Base-by-base conservation (phyloP, 2,888 invertebrate species). In the Dasypolia templi region DNA sequence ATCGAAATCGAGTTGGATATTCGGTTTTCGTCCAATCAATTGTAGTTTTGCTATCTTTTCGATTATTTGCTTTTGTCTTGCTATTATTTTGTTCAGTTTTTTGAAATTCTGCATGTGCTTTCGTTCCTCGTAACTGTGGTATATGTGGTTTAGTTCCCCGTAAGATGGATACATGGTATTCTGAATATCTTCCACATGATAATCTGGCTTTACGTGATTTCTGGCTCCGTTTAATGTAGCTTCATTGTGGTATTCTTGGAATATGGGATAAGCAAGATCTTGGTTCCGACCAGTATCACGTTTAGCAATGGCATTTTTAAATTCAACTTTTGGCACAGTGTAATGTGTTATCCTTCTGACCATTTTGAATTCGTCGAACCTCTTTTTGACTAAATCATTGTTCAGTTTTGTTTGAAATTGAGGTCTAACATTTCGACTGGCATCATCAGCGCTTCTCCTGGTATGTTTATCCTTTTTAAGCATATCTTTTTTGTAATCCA, bases 341-440 rank as follows among this genome's bases (percentile, higher is more conserved):
- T 86, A 82, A 35, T 88, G 81, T 0, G 89, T 89, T 62, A 87
- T 83, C 35, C 80, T 82, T 72, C 87, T 82, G 0, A 71, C 49
- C 87, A 92, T 84, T n/a, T 71, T 77, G 56, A 91, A 91, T 5
- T 87, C 51, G 12, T 89, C 87, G 3, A 92, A 35, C 0, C 75
- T 79, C 42, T 85, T 84, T 77, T 85, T 91, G 0, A 90, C 75
- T 9, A 42, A 22, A 0, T 81, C 66, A 2, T 67, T 78, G 29
- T 79, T 39, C 1, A 72, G 0, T 35, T 66, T 59, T 5, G 66
- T 75, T 29, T 83, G 77, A 17, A 67, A 62, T 3, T 66, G 53
- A 0, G 76, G 72, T 26, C 66, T 67, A 4, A 75, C 11, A 14
- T 75, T 70, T 2, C 42, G n/a, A 14, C 22, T 55, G 4, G 5